These are phyloP conservation scores for Tuberolachnus salignus DNA, from an alignment of 2,888 invertebrate species.

Conservation along the genomic window DNA sequence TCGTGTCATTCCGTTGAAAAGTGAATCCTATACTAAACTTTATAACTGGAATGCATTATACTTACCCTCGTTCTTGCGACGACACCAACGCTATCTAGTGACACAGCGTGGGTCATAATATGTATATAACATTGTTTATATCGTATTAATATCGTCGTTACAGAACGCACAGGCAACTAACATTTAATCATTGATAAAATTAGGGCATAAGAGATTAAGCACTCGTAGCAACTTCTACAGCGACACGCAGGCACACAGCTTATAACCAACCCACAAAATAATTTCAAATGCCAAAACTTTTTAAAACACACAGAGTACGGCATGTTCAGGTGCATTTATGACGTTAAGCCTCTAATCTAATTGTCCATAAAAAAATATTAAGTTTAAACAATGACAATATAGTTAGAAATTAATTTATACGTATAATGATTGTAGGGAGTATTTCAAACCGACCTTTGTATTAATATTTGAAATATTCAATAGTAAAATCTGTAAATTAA, in stretches of 20 bases:
- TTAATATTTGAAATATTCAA: no score
- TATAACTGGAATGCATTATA: conserved; percentile 21
- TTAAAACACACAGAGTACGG: neutral
- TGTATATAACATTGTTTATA: conserved; percentile 13
- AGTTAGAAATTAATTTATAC: no score
- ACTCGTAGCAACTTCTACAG: neutral
- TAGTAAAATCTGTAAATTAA: no score
- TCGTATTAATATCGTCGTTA: neutral
- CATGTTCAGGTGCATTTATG: conserved; percentile 2
- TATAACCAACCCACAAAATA: conserved; percentile 1
- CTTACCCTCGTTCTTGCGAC: conserved; percentile 12
- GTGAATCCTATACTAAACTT: conserved; percentile 46
- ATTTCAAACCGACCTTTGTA: no score
- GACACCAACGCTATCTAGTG: conserved; percentile 45
- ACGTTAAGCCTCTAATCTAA: neutral
- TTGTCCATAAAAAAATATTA: neutral
- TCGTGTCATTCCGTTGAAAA: conserved; percentile 10
- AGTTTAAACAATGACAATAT: neutral
- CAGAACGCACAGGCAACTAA: neutral
- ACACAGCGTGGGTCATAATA: neutral
- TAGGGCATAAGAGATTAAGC: conserved; percentile 19
- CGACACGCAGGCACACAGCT: neutral
- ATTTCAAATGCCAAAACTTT: neutral
- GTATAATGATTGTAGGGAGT: no score
- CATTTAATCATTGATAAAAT: conserved; percentile 28